These are phyloP conservation scores for Platysternon megacephalum DNA, from an alignment of 2,113 vertebrate species.

Conservation along the genomic window DNA sequence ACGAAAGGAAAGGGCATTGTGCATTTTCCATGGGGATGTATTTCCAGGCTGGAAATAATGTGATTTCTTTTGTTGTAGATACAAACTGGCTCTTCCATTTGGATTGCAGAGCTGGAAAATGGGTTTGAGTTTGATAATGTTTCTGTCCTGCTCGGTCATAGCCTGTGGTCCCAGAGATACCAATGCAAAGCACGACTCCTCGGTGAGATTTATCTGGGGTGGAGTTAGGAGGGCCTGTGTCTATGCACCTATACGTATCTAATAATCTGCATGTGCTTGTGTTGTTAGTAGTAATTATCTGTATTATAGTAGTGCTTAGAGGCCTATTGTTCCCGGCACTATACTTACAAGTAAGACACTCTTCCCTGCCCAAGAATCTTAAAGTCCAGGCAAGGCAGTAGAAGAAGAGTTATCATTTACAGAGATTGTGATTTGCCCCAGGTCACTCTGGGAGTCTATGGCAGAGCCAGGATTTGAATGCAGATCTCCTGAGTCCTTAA, in stretches of 20 bases:
- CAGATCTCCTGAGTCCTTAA: not conserved
- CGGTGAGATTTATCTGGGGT: not conserved
- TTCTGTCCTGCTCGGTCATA: not conserved
- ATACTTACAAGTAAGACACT: not conserved
- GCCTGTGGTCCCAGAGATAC: not conserved
- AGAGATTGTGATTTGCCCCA: constrained; percentile 41
- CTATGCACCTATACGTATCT: not conserved
- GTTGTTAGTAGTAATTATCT: constrained; percentile 3
- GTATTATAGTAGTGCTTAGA: not conserved
- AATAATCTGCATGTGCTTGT: not conserved
- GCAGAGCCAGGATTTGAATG: not conserved
- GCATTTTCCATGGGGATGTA: constrained; percentile 34
- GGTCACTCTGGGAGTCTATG: constrained; percentile 33
- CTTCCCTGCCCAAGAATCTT: constrained; percentile 34
- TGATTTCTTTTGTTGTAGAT: not conserved
- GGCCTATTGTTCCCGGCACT: not conserved
- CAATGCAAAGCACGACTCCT: not conserved
- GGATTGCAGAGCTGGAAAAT: constrained; percentile 26
- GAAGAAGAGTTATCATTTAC: constrained; percentile 45
- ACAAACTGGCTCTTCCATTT: constrained; percentile 30
- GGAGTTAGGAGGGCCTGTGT: not conserved
- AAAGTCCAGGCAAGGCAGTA: constrained; percentile 43
- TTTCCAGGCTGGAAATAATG: constrained; percentile 17
- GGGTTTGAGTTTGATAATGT: constrained; percentile 34
- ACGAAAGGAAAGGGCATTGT: constrained; percentile 44